Evolutionary conservation across 2,113 vertebrate genomes (phyloP), one percentile per base, ranked within the genome.

Genomic region (Halichoeres trimaculatus): DNA sequence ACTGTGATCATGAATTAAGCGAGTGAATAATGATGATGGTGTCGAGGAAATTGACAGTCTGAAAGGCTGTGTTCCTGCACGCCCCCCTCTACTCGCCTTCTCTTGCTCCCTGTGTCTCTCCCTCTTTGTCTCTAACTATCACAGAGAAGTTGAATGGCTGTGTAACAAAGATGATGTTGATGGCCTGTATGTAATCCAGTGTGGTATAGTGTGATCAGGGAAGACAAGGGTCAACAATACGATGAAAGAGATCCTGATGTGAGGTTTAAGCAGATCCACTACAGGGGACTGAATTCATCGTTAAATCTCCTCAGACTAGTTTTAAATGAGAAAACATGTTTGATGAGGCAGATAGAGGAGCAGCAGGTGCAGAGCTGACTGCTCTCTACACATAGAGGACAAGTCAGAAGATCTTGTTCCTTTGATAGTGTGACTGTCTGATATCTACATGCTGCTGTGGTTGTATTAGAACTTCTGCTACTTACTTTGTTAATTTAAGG

Each of bases 131-230:
- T 35, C 14, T 26, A 24, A 23, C 20, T 30, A 1, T 41, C 60
- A 64, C 53, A 59, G 74, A 70, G 76, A 63, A 0, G 16, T 36
- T 56, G 55, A 70, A 65, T 65, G 26, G 55, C 51, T 8, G 9
- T 38, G 53, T 62, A 57, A 87, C 66, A 85, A 83, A 86, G 74
- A 52, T 41, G 0, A 14, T 52, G n/a, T 72, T 2, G 23, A 50
- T 55, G 53, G 53, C 48, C 50, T 81, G 79, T 65, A 64, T 76
- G 41, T 48, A 9, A 56, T 54, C 61, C 24, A 6, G 51, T 70
- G 54, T 59, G 3, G 60, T 58, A 13, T 81, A 60, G n/a, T n/a
- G n/a, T 76, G 72, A 79, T 81, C 62, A 64, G 74, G 70, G 61
- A 64, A n/a, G 53, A 84, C 58, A 64, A 86, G 66, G 59, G 20